Evolutionary conservation across 2,888 invertebrate species (phyloP).

Genomic region (Plemyria rubiginata): DNA sequence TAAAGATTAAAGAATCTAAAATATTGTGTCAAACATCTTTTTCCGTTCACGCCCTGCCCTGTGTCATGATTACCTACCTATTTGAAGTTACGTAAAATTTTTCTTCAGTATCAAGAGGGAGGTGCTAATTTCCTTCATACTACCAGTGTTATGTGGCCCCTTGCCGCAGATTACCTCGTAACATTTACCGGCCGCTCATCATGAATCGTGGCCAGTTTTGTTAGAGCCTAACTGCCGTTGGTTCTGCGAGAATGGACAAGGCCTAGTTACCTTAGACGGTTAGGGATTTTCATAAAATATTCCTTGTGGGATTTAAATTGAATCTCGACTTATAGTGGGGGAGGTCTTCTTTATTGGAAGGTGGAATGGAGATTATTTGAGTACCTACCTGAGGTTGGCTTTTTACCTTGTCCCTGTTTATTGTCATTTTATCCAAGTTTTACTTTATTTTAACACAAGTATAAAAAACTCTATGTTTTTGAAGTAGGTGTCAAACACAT

Average conservation of each 20-base stretch:
- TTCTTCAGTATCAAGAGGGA: slow-evolving; percentile 11
- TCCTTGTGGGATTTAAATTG: neutral
- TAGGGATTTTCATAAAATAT: neutral
- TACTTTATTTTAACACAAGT: no score
- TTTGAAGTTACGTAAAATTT: slow-evolving; percentile 33
- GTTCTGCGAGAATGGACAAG: neutral
- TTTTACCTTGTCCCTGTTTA: no score
- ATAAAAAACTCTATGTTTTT: no score
- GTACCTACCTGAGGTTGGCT: no score
- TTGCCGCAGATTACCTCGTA: slow-evolving; percentile 4
- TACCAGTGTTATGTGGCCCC: slow-evolving; percentile 19
- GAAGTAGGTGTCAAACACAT: no score
- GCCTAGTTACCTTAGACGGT: neutral
- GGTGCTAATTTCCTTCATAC: slow-evolving; percentile 31
- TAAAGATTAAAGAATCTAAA: no score
- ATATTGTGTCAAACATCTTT: no score
- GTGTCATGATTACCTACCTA: slow-evolving; percentile 3
- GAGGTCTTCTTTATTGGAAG: neutral
- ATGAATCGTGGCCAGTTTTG: slow-evolving; percentile 1
- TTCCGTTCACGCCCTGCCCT: no score
- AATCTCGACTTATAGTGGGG: slow-evolving; percentile 1
- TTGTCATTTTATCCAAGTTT: no score
- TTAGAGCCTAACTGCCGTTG: neutral
- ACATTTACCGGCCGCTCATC: neutral
- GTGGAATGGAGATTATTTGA: no score